A percentile compares a stretch with the other conserved stretches of the same genome.
Evolutionary conservation across 2,797 vertebrate genomes (phyloP).

Genomic region (Rhinella marina): DNA sequence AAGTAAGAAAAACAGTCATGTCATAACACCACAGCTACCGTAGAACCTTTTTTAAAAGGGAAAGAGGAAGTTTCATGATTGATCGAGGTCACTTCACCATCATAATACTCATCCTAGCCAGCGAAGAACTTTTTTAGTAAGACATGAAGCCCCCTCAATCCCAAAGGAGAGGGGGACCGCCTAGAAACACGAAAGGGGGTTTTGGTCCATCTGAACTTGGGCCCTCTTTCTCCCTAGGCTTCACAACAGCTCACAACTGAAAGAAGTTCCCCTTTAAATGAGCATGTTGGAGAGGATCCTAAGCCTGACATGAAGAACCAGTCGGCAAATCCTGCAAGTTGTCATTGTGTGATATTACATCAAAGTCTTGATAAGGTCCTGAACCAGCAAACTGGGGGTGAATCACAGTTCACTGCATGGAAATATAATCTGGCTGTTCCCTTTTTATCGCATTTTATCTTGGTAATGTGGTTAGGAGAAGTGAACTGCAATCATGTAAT

Average conservation of each 20-base stretch:
- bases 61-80: too few relatives aligned
- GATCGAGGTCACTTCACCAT: too few relatives aligned
- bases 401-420: background rate
- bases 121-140: too few relatives aligned
- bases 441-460: constrained; percentile 29
- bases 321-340: background rate
- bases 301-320: background rate
- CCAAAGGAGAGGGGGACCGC: background rate
- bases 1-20: background rate
- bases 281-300: background rate
- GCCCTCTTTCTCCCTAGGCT: too few relatives aligned
- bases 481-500: constrained; percentile 4
- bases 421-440: constrained; percentile 29
- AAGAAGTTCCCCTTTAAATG: background rate
- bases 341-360: constrained; percentile 21
- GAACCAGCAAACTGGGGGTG: background rate
- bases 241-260: background rate
- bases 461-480: background rate
- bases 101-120: too few relatives aligned
- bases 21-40: background rate
- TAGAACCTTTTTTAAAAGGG: too few relatives aligned
- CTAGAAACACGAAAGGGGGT: too few relatives aligned
- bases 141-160: background rate
- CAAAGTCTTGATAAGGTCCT: background rate
- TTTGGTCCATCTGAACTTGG: too few relatives aligned